phyloP scores from a whole-genome alignment of 2,113 vertebrate species.

The Hemibates koningsi region DNA sequence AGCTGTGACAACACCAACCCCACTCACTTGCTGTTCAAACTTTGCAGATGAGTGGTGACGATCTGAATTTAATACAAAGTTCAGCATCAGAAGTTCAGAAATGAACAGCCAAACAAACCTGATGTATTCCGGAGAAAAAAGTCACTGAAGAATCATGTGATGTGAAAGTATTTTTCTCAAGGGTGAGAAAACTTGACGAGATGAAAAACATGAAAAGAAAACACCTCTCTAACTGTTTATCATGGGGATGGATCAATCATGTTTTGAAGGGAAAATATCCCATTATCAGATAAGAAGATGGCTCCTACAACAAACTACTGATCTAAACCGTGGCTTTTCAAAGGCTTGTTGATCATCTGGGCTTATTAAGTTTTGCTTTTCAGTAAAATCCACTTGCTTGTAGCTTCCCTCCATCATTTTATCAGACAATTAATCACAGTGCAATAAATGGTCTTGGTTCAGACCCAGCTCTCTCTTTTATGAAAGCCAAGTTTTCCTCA shows the following conservation, averaged over 20 bases:
- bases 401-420: background rate
- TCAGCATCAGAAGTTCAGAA: background rate
- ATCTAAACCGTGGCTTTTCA: rapidly evolving
- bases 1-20: background rate
- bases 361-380: background rate
- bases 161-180: background rate
- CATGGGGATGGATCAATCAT: background rate
- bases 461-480: background rate
- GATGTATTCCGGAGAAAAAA: background rate
- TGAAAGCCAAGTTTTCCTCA: background rate
- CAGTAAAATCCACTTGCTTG: too few species aligned
- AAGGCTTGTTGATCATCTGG: background rate
- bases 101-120: background rate
- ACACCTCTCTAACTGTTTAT: background rate
- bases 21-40: background rate
- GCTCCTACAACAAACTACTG: background rate
- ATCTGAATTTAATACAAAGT: background rate
- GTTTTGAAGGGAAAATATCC: background rate
- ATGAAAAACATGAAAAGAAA: background rate
- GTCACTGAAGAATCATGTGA: background rate
- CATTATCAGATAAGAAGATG: background rate
- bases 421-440: background rate
- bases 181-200: rapidly evolving
- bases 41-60: background rate
- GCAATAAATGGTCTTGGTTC: background rate